A percentile compares a stretch with the other conserved stretches of the same genome.
Conservation (phyloP, 2,113 vertebrate genomes). For the Acanthisitta chloris region DNA sequence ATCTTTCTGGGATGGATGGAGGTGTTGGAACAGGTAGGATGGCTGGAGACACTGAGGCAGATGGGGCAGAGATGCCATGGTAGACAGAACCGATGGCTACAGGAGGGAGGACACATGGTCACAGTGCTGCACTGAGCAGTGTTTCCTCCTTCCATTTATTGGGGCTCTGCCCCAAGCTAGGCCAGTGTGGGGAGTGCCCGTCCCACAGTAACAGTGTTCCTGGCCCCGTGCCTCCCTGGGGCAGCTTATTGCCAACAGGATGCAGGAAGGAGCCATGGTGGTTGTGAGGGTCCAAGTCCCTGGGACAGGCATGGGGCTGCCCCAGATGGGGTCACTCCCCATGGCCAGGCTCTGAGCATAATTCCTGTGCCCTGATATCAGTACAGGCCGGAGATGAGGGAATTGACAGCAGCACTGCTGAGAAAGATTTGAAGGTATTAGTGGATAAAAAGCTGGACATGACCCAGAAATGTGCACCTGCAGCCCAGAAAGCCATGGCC, state of each 20-base stretch:
- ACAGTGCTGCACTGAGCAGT: neutral
- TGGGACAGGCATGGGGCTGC: fast-evolving
- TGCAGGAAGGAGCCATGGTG: neutral
- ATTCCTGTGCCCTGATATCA: neutral
- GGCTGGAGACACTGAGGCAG: fast-evolving
- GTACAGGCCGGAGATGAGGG: neutral
- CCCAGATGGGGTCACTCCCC: neutral
- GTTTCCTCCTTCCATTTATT: neutral
- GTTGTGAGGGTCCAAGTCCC: neutral
- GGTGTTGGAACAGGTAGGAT: no score
- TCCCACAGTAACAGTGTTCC: neutral
- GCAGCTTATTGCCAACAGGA: neutral
- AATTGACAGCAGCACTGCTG: neutral
- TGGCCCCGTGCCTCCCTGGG: neutral
- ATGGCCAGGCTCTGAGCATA: neutral
- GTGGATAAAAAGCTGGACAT: neutral
- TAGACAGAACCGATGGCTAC: neutral
- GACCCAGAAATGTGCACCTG: neutral
- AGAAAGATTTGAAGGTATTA: neutral
- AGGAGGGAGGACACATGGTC: neutral
- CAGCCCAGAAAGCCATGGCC: neutral
- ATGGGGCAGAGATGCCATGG: neutral
- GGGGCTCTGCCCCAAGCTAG: neutral
- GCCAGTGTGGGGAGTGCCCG: fast-evolving
- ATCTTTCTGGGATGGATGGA: neutral